Base-by-base conservation (phyloP, 2,797 vertebrate genomes). In the Parauchenoglanis ngamensis region DNA sequence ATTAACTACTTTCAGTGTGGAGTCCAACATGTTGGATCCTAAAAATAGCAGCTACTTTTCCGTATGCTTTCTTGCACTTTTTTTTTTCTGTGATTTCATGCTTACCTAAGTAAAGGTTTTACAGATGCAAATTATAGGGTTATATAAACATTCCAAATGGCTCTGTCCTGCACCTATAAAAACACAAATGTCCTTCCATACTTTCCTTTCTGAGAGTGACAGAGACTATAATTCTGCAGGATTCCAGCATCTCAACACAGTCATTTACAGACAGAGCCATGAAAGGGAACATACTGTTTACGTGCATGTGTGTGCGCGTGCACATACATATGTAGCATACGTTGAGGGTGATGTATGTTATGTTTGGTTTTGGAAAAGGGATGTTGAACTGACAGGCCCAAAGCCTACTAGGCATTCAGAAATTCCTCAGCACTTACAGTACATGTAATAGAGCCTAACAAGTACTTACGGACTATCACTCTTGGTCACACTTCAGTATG, bases 221-320 rank as follows among this genome's bases (percentile, higher is more conserved):
- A 83, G 52, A 89, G 86, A 59, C 91, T 93, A 86, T 93, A 92
- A 94, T 94, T 88, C 19, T 56, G 54, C 76, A 86, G 75, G 86
- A 91, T 88, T 90, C 86, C 84, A 79, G 35, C 52, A 87, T 25
- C 79, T 87, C 88, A 83, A 89, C 68, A 89, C 61, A 75, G 86
- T 85, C 79, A 92, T 88, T 91, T 90, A 91, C 87, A 89, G 85
- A 88, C 78, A 52, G 81, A 59, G 75, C 44, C 73, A 13, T 70
- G 40, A 61, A 87, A 31, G 31, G 57, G 70, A 89, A 54, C 49
- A 73, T 40, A 79, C 35, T 25, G 86, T 79, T 59, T 86, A 31
- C 54, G 67, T 85, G 85, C 57, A 49, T 76, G 82, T 35, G 31
- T 70, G 49, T 68, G 68, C 44, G 23, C 46, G 81, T 86, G 80